phyloP scores from a whole-genome alignment of 2,888 invertebrate genomes.

The Drosophila longiperda region DNA sequence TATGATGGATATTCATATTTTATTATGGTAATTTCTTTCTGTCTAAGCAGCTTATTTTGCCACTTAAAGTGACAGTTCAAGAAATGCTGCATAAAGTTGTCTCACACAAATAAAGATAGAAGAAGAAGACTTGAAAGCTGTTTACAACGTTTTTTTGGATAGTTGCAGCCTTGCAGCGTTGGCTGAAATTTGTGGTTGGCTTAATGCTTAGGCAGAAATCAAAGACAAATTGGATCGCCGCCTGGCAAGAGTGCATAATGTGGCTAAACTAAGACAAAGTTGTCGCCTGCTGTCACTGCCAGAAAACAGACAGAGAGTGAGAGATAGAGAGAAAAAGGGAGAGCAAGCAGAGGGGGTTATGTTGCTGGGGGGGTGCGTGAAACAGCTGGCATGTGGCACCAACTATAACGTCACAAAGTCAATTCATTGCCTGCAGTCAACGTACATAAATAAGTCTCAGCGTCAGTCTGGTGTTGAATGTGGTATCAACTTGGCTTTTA shows the following conservation, averaged over 20 bases:
- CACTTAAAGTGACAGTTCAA: constrained; percentile 28
- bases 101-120: constrained; percentile 15
- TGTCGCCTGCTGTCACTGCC: constrained; percentile 61
- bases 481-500: constrained; percentile 2
- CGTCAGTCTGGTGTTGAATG: constrained; percentile 19
- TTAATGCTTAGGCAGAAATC: constrained; percentile 66
- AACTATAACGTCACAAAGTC: constrained; percentile 63
- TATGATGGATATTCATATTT: neutral
- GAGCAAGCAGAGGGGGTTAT: neutral
- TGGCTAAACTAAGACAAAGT: constrained; percentile 57
- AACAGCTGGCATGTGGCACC: constrained; percentile 46
- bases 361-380: too few relatives aligned
- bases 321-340: neutral
- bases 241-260: constrained; percentile 69
- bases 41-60: neutral
- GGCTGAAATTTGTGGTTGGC: constrained; percentile 36
- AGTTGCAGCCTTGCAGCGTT: neutral
- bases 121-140: constrained; percentile 27
- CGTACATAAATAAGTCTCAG: constrained; percentile 73
- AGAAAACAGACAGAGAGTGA: constrained; percentile 6
- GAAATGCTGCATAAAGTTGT: constrained; percentile 21
- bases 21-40: neutral
- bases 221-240: constrained; percentile 70
- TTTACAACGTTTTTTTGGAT: constrained; percentile 1
- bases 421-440: constrained; percentile 71